Conservation (phyloP, 2,797 vertebrate genomes). For the Sus cebifrons region DNA sequence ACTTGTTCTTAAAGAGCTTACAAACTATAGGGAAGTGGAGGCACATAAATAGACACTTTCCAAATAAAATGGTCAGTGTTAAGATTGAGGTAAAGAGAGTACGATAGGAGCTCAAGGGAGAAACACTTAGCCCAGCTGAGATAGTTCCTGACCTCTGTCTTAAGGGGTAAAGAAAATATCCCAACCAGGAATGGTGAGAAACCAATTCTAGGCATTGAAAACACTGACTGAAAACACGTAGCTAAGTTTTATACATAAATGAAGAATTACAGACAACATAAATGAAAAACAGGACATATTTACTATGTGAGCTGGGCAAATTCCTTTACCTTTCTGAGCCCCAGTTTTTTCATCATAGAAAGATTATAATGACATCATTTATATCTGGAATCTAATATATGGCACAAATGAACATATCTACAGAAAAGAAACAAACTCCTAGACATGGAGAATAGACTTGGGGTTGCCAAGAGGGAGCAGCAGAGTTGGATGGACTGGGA, state of each 20-base stretch:
- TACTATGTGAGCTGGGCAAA: neutral
- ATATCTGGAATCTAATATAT: too few species aligned
- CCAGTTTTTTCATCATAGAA: neutral
- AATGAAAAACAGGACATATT: neutral
- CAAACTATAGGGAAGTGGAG: neutral
- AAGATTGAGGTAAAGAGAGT: neutral
- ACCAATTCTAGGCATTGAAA: neutral
- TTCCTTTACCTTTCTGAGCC: neutral
- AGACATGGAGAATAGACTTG: too few species aligned
- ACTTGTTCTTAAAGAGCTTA: neutral
- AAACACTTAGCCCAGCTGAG: neutral
- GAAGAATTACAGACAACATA: neutral
- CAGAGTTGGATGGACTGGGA: too few species aligned
- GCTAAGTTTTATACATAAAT: neutral
- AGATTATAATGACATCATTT: neutral
- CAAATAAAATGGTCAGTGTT: neutral
- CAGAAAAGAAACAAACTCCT: too few species aligned
- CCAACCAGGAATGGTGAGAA: neutral
- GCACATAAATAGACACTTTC: neutral
- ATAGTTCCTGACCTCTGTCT: neutral
- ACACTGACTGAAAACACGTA: neutral
- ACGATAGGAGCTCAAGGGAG: neutral
- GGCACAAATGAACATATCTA: too few species aligned
- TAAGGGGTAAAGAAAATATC: neutral
- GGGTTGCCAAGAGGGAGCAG: too few species aligned